Conservation (phyloP, 1,140 invertebrate species). For the Drosophila baimaii region DNA sequence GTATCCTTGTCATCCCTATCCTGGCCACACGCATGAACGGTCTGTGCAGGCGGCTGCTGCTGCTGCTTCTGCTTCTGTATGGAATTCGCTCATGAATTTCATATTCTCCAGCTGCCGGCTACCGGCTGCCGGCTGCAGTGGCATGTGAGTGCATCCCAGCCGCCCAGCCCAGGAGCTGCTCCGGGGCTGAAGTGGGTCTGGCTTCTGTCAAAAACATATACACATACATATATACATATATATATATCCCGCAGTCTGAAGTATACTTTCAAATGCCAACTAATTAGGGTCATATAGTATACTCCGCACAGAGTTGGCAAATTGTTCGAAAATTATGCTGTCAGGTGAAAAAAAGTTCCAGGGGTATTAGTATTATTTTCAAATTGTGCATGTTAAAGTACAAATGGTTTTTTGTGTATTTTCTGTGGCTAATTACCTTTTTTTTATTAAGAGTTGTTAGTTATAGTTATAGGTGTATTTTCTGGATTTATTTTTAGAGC, state of each 20-base stretch:
- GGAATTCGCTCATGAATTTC: conserved; percentile 75
- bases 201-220: conserved; percentile 1
- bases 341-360: not conserved
- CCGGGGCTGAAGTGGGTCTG: not conserved
- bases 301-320: not conserved
- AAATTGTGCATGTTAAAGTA: not conserved
- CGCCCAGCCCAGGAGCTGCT: not conserved
- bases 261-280: conserved; percentile 20
- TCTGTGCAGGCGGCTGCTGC: not conserved
- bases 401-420: not conserved
- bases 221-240: not conserved
- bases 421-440: not conserved
- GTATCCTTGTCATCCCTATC: not conserved
- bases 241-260: not conserved
- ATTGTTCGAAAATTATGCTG: not conserved
- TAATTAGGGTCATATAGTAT: conserved; percentile 16
- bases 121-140: conserved; percentile 20
- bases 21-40: conserved; percentile 52
- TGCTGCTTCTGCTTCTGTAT: conserved; percentile 58
- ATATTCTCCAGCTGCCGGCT: conserved; percentile 40
- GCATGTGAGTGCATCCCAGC: conserved; percentile 15
- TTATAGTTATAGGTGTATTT: no score
- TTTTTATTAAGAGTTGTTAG: no score
- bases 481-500: not conserved
- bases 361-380: not conserved